phyloP scores from a whole-genome alignment of 2,888 invertebrate species.

The Frankliniella fusca region DNA sequence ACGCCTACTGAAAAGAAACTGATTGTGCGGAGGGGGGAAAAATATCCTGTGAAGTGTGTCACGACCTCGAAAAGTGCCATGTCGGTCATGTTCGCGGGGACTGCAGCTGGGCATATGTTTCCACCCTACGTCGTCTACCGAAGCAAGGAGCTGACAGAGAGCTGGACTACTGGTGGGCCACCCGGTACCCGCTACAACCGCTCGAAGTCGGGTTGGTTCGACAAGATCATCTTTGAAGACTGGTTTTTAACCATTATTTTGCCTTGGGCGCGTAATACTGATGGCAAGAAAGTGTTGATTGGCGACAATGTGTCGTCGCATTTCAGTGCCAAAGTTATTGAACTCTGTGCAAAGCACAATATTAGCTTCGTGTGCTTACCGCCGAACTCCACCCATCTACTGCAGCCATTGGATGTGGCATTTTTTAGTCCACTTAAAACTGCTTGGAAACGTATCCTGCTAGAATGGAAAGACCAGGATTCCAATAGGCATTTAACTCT shows the following conservation, averaged over 20 bases:
- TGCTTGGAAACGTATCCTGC: not conserved
- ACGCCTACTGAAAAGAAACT: too few relatives aligned
- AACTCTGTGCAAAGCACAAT: not conserved
- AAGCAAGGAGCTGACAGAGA: not conserved
- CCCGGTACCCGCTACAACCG: not conserved
- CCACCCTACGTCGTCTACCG: constrained; percentile 15
- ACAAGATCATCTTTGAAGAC: not conserved
- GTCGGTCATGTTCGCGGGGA: too few relatives aligned
- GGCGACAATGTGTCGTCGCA: constrained; percentile 15
- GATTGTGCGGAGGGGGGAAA: too few relatives aligned
- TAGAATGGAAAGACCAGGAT: not conserved
- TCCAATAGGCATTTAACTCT: not conserved
- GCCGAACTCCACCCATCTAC: not conserved
- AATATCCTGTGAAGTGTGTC: too few relatives aligned
- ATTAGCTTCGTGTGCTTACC: not conserved
- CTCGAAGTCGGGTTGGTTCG: not conserved
- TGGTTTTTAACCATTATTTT: not conserved
- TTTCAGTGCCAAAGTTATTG: not conserved
- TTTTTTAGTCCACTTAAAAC: not conserved
- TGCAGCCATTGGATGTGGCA: not conserved
- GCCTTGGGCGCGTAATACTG: not conserved
- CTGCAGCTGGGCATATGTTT: too few relatives aligned
- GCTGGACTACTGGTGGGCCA: not conserved
- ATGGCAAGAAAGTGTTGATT: constrained; percentile 4
- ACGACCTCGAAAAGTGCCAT: too few relatives aligned